Conservation (phyloP, 1,140 invertebrate genomes). For the Drosophila mojavensis region DNA sequence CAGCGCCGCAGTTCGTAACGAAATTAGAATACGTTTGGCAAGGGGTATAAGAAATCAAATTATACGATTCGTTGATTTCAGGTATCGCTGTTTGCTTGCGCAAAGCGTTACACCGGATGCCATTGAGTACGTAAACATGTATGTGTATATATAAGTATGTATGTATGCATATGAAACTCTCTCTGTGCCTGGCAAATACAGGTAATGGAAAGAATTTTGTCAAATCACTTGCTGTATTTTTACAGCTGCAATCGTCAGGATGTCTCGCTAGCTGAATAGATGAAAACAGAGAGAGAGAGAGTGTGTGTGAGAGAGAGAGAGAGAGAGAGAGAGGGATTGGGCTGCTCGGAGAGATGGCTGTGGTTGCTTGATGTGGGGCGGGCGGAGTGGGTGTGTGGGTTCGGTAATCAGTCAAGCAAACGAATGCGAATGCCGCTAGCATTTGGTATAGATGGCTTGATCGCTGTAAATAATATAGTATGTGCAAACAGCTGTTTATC, state of each 20-base stretch:
- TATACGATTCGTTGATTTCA: conserved; percentile 74
- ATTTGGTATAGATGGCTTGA: conserved; percentile 69
- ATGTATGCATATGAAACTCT: too few species aligned
- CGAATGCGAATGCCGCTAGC: conserved; percentile 48
- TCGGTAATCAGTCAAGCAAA: conserved; percentile 70
- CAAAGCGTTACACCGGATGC: conserved; percentile 2
- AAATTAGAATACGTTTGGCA: background rate
- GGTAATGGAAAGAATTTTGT: conserved; percentile 38
- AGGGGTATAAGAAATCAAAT: conserved; percentile 65
- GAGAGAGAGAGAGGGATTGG: too few species aligned
- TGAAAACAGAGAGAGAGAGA: background rate
- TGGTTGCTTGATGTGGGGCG: background rate
- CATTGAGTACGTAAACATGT: background rate
- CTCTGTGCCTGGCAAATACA: conserved; percentile 25
- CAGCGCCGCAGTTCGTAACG: background rate
- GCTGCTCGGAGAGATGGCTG: background rate
- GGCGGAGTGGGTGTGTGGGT: background rate
- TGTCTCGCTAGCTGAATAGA: background rate
- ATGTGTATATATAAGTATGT: background rate
- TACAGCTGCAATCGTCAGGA: conserved; percentile 2
- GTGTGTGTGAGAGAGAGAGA: too few species aligned
- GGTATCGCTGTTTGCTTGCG: conserved; percentile 59
- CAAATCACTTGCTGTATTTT: conserved; percentile 28
- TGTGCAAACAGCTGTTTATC: conserved; percentile 65
- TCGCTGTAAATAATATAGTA: conserved; percentile 70